phyloP scores from a whole-genome alignment of 2,113 vertebrate species.

The Grantiella picta region DNA sequence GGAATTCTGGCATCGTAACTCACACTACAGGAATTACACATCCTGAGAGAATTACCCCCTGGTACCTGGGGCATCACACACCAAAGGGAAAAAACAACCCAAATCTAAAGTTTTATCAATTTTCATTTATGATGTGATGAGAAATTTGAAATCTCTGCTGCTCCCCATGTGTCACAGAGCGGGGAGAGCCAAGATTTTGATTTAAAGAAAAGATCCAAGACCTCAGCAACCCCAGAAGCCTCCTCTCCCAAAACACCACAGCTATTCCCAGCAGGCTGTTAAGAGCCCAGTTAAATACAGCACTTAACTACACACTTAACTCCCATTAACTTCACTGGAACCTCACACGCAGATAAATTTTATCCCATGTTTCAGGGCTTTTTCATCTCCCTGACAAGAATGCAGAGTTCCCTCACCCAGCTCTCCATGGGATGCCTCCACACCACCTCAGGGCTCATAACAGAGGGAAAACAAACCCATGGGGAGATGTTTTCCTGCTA shows the following conservation, averaged over 20 bases:
- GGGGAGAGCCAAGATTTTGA: not conserved
- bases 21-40: not conserved
- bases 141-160: not conserved
- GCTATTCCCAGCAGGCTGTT: not conserved
- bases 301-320: constrained; percentile 33
- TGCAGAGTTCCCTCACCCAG: not conserved
- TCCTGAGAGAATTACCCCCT: no score
- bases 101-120: not conserved
- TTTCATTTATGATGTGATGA: not conserved
- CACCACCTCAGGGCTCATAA: fast-evolving
- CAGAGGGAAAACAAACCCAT: not conserved
- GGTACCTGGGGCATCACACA: not conserved
- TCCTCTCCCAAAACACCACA: not conserved
- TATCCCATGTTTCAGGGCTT: not conserved
- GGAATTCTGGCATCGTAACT: not conserved
- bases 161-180: fast-evolving
- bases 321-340: not conserved
- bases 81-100: not conserved
- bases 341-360: not conserved
- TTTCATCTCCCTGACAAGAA: not conserved
- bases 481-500: not conserved
- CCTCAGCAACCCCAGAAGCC: not conserved
- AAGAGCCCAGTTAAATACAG: not conserved
- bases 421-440: not conserved
- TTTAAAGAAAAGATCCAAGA: not conserved